Base-by-base conservation (phyloP, 1,140 invertebrate species). In the Himalopsyche phryganea region DNA sequence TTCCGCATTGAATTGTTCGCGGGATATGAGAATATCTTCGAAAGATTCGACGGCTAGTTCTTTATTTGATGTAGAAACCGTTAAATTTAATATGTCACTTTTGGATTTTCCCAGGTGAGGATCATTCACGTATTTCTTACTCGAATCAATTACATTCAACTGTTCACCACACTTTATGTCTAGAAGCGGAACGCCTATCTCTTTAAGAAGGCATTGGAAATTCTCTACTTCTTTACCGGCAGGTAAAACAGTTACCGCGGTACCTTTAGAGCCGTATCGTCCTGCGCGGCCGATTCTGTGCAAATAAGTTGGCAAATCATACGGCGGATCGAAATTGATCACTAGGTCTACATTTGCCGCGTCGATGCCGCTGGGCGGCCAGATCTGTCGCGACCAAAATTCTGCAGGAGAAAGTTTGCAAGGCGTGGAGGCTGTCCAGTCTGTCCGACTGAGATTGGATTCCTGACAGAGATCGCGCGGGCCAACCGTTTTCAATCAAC, bases 251-350 rank as follows among this genome's bases (percentile, higher is more conserved):
- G 81, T 87, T 18, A 92, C 82, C 17, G 87, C 83, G 45, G 85
- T 80, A 51, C 90, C 91, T 67, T 82, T 80, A 13, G 88, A 86
- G 1, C 91, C 91, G 78, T 87, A 98, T 65, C 96, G 80, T 1
- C 96, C 96, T 48, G 94, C 93, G 66, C 96, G 82, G 5, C 96
- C 96, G 68, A 97, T 94, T 70, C 96, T 82, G 77, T 98, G 97
- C 55, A 98, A 81, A 81, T 98, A 98, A 1, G 92, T 96, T 50
- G 91, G 85, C 65, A 83, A 80, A 69, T 94, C 87, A 46, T 65
- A 67, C 1, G 97, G 93, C 36, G 89, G 70, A 71, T 98, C 96
- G 66, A 98, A 81, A 75, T 98, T 98, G 7, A 99, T 84, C 0
- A 98, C 88, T 38, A 98, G 76, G 80, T 98, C 91, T 6, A 98